A percentile compares a stretch with the other conserved stretches of the same genome.
Conservation (phyloP, 2,888 invertebrate genomes). For the Orchesellides sinensis region DNA sequence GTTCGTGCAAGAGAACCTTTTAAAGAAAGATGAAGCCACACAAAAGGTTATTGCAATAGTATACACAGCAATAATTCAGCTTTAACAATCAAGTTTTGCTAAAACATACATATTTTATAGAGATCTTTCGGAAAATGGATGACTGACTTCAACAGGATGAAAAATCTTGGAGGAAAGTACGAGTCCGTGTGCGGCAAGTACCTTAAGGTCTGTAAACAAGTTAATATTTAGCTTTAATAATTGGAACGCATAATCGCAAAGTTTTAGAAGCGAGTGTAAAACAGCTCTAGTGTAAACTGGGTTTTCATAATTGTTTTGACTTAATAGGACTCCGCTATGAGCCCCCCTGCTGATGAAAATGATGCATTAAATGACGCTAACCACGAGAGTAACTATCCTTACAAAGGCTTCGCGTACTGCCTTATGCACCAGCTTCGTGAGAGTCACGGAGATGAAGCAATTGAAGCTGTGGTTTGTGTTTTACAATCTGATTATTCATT, state of each 20-base stretch:
- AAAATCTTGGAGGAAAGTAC: neutral
- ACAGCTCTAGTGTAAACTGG: too few relatives aligned
- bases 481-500: too few relatives aligned
- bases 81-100: too few relatives aligned
- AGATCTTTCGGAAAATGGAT: slow-evolving; percentile 7
- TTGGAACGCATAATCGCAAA: too few relatives aligned
- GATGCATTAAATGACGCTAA: slow-evolving; percentile 38
- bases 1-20: neutral
- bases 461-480: slow-evolving; percentile 34
- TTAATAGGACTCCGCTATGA: slow-evolving; percentile 10
- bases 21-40: neutral
- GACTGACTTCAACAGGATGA: neutral
- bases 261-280: too few relatives aligned
- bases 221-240: too few relatives aligned
- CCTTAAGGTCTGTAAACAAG: too few relatives aligned
- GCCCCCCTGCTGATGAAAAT: slow-evolving; percentile 19
- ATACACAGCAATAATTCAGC: too few relatives aligned
- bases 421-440: neutral
- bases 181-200: neutral
- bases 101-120: too few relatives aligned
- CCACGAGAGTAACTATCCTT: slow-evolving; percentile 23
- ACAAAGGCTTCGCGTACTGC: slow-evolving; percentile 31
- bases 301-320: too few relatives aligned
- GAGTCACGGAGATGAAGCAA: slow-evolving; percentile 20
- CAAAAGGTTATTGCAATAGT: too few relatives aligned